Evolutionary conservation across 2,113 vertebrate genomes (phyloP).

Genomic region (Sturnira hondurensis): DNA sequence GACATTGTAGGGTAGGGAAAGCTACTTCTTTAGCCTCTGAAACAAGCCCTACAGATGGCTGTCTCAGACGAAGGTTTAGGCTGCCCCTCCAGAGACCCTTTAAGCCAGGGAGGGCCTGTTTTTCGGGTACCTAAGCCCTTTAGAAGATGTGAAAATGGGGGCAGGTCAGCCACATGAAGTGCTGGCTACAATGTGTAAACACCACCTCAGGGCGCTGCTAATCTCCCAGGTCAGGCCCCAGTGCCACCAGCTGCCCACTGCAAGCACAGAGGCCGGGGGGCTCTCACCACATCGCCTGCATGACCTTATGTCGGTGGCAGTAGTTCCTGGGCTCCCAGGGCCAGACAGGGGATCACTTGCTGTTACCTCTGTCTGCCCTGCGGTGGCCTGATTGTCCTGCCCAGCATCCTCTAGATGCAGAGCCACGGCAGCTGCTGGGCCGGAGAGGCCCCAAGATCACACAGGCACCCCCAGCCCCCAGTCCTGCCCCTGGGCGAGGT

Average conservation of each 20-base stretch:
- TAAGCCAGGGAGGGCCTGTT: background rate
- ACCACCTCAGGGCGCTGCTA: conserved; percentile 45
- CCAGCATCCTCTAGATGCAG: background rate
- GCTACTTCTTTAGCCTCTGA: background rate
- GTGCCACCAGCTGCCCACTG: background rate
- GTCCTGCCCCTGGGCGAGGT: conserved; percentile 74
- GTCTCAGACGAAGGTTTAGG: background rate
- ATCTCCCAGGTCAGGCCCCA: conserved; percentile 65
- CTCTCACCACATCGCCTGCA: background rate
- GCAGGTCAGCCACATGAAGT: conserved; percentile 67
- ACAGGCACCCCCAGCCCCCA: conserved; percentile 68
- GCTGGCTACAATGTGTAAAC: conserved; percentile 60
- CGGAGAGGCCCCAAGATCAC: background rate
- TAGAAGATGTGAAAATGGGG: conserved; percentile 72
- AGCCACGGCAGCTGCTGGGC: background rate
- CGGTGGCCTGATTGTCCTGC: background rate
- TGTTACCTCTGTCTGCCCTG: background rate
- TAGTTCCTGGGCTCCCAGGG: background rate
- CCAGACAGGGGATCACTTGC: background rate
- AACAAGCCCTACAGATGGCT: background rate
- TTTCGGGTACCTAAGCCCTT: conserved; percentile 54
- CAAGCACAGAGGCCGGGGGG: background rate
- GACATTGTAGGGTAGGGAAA: background rate
- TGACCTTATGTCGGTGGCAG: background rate
- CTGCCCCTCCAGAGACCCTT: conserved; percentile 7